Percentiles rank a stretch among this genome's conserved stretches.
Conservation (phyloP, 2,113 vertebrate genomes). For the Narcine bancroftii region DNA sequence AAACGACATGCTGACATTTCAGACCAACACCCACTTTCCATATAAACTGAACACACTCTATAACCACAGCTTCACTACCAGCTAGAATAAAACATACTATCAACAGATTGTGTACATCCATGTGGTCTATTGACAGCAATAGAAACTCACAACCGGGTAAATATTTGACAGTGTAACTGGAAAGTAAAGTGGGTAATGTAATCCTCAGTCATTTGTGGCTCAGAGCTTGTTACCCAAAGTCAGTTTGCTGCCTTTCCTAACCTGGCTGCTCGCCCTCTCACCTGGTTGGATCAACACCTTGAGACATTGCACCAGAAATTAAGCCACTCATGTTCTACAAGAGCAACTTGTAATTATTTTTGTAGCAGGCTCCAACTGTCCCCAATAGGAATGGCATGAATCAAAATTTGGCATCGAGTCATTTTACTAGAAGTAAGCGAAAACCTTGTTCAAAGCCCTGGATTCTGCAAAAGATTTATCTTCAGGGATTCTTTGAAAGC, state of each 20-base stretch:
- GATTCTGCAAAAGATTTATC: too few species aligned
- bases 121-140: not conserved
- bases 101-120: not conserved
- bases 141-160: not conserved
- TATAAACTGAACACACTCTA: not conserved
- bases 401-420: too few species aligned
- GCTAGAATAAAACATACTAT: not conserved
- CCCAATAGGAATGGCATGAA: too few species aligned
- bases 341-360: too few species aligned
- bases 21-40: not conserved
- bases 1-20: not conserved
- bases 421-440: too few species aligned
- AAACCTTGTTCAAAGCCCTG: too few species aligned
- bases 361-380: too few species aligned
- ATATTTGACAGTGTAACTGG: not conserved
- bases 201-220: not conserved
- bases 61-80: not conserved
- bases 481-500: not conserved
- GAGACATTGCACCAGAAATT: not conserved
- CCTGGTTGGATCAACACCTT: not conserved
- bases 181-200: not conserved
- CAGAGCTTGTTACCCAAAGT: too few species aligned
- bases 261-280: not conserved
- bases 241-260: not conserved
- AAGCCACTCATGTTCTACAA: not conserved